Conservation (phyloP, 2,797 vertebrate species). For the Garrulus glandarius region DNA sequence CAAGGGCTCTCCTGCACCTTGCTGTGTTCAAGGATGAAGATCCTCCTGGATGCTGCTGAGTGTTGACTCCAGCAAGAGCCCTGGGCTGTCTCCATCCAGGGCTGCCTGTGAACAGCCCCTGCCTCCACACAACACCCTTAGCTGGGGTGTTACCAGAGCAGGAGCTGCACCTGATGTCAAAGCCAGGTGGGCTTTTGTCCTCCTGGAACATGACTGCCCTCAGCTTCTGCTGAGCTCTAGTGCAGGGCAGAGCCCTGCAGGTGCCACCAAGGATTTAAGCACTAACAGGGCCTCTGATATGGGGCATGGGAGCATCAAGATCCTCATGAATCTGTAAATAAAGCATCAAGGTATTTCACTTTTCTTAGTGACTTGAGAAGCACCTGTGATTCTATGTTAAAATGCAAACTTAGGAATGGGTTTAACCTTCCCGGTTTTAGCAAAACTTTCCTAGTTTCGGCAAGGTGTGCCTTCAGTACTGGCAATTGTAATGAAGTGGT, state of each 20-base stretch:
- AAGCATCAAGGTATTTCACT: not conserved
- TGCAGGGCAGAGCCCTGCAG: not conserved
- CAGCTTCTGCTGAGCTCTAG: not conserved
- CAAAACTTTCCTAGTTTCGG: not conserved
- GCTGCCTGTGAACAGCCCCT: accelerated
- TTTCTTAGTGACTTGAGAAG: not conserved
- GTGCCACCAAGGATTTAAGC: not conserved
- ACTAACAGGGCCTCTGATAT: accelerated
- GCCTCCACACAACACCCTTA: accelerated
- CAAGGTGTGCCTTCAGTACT: not conserved
- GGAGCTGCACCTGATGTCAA: not conserved
- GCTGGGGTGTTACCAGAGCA: not conserved
- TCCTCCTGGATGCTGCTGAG: not conserved
- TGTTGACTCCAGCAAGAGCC: not conserved
- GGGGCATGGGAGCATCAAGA: not conserved
- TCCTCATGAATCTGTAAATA: not conserved
- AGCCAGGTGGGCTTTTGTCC: not conserved
- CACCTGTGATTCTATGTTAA: not conserved
- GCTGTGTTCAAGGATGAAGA: not conserved
- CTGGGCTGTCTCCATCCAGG: not conserved
- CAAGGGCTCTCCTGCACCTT: not conserved
- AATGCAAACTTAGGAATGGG: not conserved
- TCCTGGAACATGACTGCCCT: not conserved
- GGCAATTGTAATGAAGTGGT: not conserved
- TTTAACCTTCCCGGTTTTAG: not conserved